Conservation (phyloP, 2,113 vertebrate genomes). For the Bagarius yarrelli region DNA sequence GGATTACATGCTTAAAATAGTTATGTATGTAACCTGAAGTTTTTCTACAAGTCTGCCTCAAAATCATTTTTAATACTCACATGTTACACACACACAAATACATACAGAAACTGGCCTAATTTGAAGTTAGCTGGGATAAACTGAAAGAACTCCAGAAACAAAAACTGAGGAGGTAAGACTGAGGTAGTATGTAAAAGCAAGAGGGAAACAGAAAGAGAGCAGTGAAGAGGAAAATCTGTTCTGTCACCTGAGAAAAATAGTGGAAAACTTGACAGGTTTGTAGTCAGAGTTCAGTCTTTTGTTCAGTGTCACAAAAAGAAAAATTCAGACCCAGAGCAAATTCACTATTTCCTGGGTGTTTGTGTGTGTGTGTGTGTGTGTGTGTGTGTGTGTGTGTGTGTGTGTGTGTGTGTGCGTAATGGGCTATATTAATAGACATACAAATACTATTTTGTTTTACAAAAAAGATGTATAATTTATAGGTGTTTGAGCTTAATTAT, state of each 20-base stretch:
- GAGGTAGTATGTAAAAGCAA: conserved; percentile 2
- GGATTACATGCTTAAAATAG: no score
- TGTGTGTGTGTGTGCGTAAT: background rate
- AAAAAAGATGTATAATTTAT: background rate
- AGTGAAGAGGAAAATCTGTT: conserved; percentile 44
- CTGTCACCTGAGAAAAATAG: conserved; percentile 34
- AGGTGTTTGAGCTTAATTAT: background rate
- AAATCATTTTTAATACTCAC: background rate
- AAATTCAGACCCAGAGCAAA: background rate
- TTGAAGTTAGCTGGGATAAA: conserved; percentile 3
- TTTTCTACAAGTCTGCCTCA: background rate
- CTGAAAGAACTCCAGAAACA: background rate
- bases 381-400: background rate
- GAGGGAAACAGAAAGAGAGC: conserved; percentile 20
- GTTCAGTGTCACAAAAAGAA: conserved; percentile 3
- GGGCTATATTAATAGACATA: background rate
- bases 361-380: background rate
- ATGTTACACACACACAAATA: background rate
- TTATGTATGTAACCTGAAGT: no score
- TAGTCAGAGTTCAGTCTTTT: conserved; percentile 23
- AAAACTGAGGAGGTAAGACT: background rate
- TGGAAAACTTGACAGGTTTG: conserved; percentile 14
- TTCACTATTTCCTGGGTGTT: background rate
- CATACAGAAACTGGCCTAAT: background rate
- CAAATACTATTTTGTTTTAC: background rate